Percentiles rank a stretch among this genome's conserved stretches.
These are phyloP conservation scores for Rhopalosiphum maidis DNA, from an alignment of 1,140 invertebrate genomes.

Conservation along the genomic window DNA sequence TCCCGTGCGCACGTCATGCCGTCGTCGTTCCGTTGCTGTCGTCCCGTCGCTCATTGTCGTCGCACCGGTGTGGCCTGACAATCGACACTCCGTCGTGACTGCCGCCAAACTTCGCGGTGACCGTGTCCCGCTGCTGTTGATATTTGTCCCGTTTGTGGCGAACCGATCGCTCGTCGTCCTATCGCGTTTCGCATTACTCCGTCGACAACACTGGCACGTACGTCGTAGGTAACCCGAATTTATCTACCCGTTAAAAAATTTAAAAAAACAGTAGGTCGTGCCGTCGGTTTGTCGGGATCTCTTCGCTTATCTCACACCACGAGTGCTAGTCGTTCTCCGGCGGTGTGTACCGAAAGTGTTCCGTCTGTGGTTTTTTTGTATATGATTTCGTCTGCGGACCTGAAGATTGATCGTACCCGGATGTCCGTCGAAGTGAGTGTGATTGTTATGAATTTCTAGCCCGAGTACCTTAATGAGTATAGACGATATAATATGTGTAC, in stretches of 20 bases:
- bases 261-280: not conserved
- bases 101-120: no score
- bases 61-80: not conserved
- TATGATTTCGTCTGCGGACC: not conserved
- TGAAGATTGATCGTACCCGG: not conserved
- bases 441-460: not conserved
- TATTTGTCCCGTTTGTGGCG: not conserved
- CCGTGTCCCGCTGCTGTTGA: not conserved
- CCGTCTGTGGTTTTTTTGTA: not conserved
- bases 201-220: not conserved
- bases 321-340: not conserved
- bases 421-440: conserved; percentile 17
- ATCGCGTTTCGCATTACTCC: not conserved
- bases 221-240: no score
- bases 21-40: not conserved
- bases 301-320: not conserved
- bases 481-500: not conserved
- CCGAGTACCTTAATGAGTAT: not conserved
- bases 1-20: not conserved
- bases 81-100: not conserved
- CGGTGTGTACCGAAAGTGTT: not conserved
- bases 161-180: not conserved
- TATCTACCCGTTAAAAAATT: no score
- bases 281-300: not conserved
- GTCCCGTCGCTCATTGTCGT: not conserved